These are phyloP conservation scores for Macroteleia sp. DNA, from an alignment of 2,888 invertebrate species.

Conservation along the genomic window DNA sequence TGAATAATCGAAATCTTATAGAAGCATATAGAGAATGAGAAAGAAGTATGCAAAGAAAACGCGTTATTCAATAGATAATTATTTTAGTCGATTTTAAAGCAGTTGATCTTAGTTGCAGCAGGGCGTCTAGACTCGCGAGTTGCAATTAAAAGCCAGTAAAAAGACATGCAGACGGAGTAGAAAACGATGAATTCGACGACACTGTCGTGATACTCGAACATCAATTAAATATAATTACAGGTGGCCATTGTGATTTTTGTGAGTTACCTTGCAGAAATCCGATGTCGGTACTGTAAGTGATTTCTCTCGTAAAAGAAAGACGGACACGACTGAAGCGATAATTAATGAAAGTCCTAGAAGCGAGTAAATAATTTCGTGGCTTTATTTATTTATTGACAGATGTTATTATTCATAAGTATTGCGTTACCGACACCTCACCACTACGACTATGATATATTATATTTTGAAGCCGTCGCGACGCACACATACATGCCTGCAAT, in stretches of 20 bases:
- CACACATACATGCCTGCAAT: constrained; percentile 27
- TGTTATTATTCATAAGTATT: constrained; percentile 45
- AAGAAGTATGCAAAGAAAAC: neutral
- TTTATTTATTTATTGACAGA: constrained; percentile 45
- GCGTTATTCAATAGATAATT: constrained; percentile 19
- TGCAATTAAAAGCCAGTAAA: constrained; percentile 4
- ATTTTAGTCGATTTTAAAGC: constrained; percentile 15
- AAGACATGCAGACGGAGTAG: neutral
- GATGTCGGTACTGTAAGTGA: constrained; percentile 10
- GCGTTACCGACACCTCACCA: constrained; percentile 50
- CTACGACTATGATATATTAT: constrained; percentile 44
- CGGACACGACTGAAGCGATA: constrained; percentile 7
- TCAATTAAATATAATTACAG: constrained; percentile 37
- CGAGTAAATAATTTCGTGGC: constrained; percentile 26
- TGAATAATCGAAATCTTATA: constrained; percentile 54
- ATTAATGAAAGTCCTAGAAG: constrained; percentile 28
- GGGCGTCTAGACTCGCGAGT: neutral
- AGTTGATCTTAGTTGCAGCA: neutral
- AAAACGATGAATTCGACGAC: neutral
- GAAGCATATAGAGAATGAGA: constrained; percentile 1
- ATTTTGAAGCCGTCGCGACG: constrained; percentile 40
- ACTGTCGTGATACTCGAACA: constrained; percentile 8
- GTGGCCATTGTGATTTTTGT: constrained; percentile 8
- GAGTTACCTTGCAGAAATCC: neutral
- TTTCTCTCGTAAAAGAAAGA: constrained; percentile 4